Base-by-base conservation (phyloP, 2,888 invertebrate species). In the Apoderus coryli region DNA sequence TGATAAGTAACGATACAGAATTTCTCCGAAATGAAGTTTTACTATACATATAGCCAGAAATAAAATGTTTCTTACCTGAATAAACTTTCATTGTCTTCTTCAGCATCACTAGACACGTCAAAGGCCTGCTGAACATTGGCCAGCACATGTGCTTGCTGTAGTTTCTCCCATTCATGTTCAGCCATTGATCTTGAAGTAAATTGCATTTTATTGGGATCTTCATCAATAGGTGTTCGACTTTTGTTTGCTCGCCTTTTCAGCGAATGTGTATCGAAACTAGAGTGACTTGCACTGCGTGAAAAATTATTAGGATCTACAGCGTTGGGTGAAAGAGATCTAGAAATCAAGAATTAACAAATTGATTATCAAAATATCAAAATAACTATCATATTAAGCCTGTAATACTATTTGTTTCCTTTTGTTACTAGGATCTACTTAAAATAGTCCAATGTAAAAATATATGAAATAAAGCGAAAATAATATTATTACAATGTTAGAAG, bases 51-150 rank as follows among this genome's bases (percentile, higher is more conserved):
- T n/a, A 19, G n/a, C 19, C 6, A 19, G n/a, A 19, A 19, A 19
- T 7, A 19, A 19, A 6, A 19, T n/a, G 19, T n/a, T n/a, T 24
- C 11, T 14, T 35, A 39, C 39, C 39, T 39, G 52, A 80, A 79
- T 36, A 85, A 63, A 45, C 74, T 79, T 51, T 84, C 82, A 43
- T 73, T 76, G 49, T 82, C 81, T 43, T 81, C 82, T 54, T 80
- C 81, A 0, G 82, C 85, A 45, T 86, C 86, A 44, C 81, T 80
- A 39, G 82, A 76, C 24, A 85, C 77, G 52, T 92, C 92, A 57
- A 84, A 92, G 5, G 84, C 85, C 51, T 89, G 90, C 55, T 92
- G 92, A 22, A 88, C 89, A 53, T 81, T 86, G 7, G 86, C 81
- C 25, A 93, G 59, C 3, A 49, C 50, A 34, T 49, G 49, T 3